Conservation (phyloP, 2,113 vertebrate genomes). For the Acrocephalus kingi region DNA sequence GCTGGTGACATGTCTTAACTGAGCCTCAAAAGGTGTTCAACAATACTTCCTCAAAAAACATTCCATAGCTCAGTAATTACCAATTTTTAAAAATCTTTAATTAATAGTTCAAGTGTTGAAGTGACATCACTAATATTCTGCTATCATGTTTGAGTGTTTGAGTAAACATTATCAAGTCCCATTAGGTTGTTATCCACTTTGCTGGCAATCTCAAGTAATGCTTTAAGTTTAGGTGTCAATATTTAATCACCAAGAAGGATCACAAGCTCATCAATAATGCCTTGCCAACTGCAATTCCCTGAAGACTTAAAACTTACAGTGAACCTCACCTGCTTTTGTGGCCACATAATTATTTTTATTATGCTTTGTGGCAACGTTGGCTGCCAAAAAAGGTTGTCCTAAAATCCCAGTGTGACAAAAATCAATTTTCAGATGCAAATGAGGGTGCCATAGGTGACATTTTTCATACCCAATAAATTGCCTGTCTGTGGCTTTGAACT, state of each 20-base stretch:
- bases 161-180: background rate
- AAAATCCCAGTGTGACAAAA: conserved; percentile 77
- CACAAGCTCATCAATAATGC: conserved; percentile 61
- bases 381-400: conserved; percentile 70
- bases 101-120: background rate
- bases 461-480: conserved; percentile 75
- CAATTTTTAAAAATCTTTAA: background rate
- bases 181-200: background rate
- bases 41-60: background rate
- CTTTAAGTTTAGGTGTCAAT: conserved; percentile 62
- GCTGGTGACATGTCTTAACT: background rate
- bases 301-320: conserved; percentile 54
- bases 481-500: conserved; percentile 76
- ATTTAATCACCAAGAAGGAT: conserved; percentile 72
- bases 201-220: background rate
- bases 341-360: conserved; percentile 75
- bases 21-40: background rate
- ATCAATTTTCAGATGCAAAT: conserved; percentile 81
- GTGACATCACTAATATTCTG: background rate
- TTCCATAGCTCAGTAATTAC: background rate
- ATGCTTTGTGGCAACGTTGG: conserved; percentile 42
- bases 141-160: background rate
- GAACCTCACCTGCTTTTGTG: conserved; percentile 50
- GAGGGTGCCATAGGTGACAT: conserved; percentile 64
- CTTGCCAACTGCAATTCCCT: conserved; percentile 28